These are phyloP conservation scores for Corvus hawaiiensis DNA, from an alignment of 2,113 vertebrate species.

Conservation along the genomic window DNA sequence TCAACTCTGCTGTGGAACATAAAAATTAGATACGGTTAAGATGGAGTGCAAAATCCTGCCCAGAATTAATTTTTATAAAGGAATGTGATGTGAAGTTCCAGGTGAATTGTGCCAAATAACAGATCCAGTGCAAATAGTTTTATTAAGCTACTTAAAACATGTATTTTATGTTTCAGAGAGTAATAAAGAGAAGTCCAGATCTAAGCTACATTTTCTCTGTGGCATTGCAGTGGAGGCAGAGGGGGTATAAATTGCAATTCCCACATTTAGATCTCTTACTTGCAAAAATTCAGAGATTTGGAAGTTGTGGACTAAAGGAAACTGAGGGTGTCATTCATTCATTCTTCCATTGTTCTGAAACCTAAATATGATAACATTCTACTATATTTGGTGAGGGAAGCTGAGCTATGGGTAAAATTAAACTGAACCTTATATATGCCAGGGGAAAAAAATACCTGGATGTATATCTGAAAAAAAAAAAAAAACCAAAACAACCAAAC, in stretches of 20 bases:
- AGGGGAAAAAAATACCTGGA: not conserved
- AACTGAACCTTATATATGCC: not conserved
- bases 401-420: not conserved
- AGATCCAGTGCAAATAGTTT: not conserved
- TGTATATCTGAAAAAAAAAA: not conserved
- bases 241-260: not conserved
- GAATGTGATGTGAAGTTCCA: not conserved
- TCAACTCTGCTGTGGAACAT: not conserved
- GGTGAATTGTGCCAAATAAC: not conserved
- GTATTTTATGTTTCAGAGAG: not conserved
- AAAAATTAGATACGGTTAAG: not conserved
- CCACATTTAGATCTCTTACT: not conserved
- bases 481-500: not conserved
- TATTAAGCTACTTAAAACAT: not conserved
- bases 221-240: not conserved
- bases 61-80: not conserved
- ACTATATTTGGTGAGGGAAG: not conserved
- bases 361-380: not conserved
- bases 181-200: not conserved
- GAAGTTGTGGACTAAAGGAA: not conserved
- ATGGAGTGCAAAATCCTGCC: not conserved
- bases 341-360: not conserved
- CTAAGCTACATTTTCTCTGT: not conserved
- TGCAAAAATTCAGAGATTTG: not conserved
- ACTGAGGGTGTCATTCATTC: not conserved